Base-by-base conservation (phyloP, 2,888 invertebrate species). In the Agonopterix arenella region DNA sequence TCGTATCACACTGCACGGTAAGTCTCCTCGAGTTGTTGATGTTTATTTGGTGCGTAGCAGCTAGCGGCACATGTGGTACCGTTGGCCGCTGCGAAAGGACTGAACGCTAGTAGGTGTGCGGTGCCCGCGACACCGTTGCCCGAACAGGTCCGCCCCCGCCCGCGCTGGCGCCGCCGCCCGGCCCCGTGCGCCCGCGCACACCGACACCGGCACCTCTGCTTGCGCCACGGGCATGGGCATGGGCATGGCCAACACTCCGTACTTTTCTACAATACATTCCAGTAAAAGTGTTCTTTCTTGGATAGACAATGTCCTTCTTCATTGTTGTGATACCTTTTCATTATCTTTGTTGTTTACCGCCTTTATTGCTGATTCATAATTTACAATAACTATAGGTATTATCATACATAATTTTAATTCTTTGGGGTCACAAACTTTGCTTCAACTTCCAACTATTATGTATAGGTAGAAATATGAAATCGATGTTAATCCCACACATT, bases 1-100 rank as follows among this genome's bases (percentile, higher is more conserved):
- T 86, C 79, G 71, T 85, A 84, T 81, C 82, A 78, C 86, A 82
- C 77, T 84, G 73, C 85, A 84, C 85, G 82, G 76, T 74, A 70
- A 78, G 75, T 78, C 78, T 82, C 79, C 80, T 81, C 80, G 77
- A 75, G 80, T 79, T 75, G 78, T 73, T 76, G 73, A 73, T 77
- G 80, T 83, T 84, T 82, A 69, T 82, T 81, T 80, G 68, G 72
- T 78, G 74, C 73, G 78, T 70, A 66, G 64, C 69, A 72, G 76
- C 69, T 86, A 85, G 86, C 88, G 86, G 88, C 86, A 80, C 86
- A 81, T 80, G 82, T 76, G 70, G 74, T 86, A 84, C 86, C 89
- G 86, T 89, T 88, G 84, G 84, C 84, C 84, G 84, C 85, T 81
- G 80, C 79, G 80, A 80, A 76, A 82, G 84, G 84, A 88, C 89